Conservation (phyloP, 1,140 invertebrate species). For the Drosophila azteca region DNA sequence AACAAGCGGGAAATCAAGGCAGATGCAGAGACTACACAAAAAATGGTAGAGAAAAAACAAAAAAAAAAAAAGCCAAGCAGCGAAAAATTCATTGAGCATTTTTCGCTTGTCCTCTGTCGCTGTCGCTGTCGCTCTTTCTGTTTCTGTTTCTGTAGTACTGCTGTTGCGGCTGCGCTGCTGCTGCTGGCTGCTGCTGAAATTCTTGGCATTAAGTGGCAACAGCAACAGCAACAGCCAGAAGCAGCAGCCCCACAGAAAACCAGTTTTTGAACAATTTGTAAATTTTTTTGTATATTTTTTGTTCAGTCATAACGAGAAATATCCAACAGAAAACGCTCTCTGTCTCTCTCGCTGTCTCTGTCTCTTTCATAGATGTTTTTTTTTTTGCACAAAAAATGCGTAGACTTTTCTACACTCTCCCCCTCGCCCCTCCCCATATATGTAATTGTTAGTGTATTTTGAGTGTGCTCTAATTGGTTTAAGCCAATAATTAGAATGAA, state of each 20-base stretch:
- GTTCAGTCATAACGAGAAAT: conserved; percentile 56
- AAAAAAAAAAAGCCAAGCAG: background rate
- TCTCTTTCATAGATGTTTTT: conserved; percentile 15
- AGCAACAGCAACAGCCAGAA: conserved; percentile 21
- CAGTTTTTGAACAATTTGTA: conserved; percentile 72
- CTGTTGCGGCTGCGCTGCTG: too few relatives aligned
- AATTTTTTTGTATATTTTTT: conserved; percentile 49
- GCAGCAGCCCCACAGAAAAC: conserved; percentile 23
- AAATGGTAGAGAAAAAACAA: background rate
- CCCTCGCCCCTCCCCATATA: background rate
- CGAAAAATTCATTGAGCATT: conserved; percentile 68
- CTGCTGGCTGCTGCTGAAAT: conserved; percentile 7
- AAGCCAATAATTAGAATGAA: conserved; percentile 50
- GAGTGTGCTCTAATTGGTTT: conserved; percentile 64
- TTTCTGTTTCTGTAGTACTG: conserved; percentile 7
- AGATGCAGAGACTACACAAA: too few relatives aligned
- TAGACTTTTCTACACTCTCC: conserved; percentile 33
- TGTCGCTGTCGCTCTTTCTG: background rate
- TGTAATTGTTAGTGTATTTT: conserved; percentile 48
- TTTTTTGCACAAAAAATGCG: conserved; percentile 7
- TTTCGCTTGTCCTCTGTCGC: conserved; percentile 20
- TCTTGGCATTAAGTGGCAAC: conserved; percentile 45
- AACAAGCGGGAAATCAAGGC: too few relatives aligned
- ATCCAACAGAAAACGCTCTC: conserved; percentile 24
- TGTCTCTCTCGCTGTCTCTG: background rate